Conservation (phyloP, 2,888 invertebrate species). For the Crocallis elinguaria region DNA sequence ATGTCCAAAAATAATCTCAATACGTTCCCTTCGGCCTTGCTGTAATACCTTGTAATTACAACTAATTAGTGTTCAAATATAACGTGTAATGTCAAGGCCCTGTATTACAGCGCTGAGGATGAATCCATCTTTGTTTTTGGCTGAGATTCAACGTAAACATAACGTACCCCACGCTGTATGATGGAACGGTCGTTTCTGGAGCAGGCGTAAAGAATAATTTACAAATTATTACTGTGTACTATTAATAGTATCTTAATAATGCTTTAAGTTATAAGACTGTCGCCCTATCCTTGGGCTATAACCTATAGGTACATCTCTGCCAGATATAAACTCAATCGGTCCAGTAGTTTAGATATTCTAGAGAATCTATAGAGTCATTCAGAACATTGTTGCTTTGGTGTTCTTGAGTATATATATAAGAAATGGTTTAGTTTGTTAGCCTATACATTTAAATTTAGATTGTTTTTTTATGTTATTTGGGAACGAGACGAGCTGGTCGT, state of each 20-base stretch:
- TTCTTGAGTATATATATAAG: too few relatives aligned
- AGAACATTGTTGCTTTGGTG: too few relatives aligned
- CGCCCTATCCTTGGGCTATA: too few relatives aligned
- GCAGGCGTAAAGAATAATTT: conserved; percentile 10
- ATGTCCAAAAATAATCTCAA: conserved; percentile 14
- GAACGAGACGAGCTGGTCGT: too few relatives aligned
- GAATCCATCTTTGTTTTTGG: conserved; percentile 45
- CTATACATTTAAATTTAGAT: too few relatives aligned
- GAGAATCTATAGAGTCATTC: too few relatives aligned
- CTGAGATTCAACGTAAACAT: conserved; percentile 45
- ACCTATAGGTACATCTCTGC: too few relatives aligned
- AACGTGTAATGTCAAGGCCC: conserved; percentile 56
- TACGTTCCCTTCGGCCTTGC: conserved; percentile 40
- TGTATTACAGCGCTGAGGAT: conserved; percentile 46
- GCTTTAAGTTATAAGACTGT: too few relatives aligned
- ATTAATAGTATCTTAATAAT: neutral
- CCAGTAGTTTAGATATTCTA: too few relatives aligned
- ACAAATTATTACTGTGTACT: neutral
- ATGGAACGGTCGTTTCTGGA: conserved; percentile 57
- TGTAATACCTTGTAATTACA: conserved; percentile 45
- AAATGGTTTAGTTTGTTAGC: too few relatives aligned
- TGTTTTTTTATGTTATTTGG: too few relatives aligned
- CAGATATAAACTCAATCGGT: too few relatives aligned
- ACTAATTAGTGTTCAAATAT: conserved; percentile 51
- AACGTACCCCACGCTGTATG: conserved; percentile 48